These are phyloP conservation scores for Orientallactaga sibirica DNA, from an alignment of 2,797 vertebrate genomes.

Conservation along the genomic window DNA sequence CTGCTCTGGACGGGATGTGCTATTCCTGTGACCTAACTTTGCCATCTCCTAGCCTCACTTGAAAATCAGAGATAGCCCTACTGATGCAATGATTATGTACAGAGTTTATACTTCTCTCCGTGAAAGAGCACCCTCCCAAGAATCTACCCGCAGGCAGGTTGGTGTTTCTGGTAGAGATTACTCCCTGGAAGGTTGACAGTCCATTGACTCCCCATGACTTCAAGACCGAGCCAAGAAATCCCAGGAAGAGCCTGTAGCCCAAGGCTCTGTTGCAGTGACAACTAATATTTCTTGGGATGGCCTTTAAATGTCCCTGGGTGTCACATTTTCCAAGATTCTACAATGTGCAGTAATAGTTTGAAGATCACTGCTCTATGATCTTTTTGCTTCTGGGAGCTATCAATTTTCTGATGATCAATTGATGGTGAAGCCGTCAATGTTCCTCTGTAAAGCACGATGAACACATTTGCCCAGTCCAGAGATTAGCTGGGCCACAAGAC, in stretches of 20 bases:
- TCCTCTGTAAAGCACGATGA: not conserved
- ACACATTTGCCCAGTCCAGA: slow-evolving; percentile 8
- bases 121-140: not conserved
- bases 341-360: not conserved
- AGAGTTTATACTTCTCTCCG: not conserved
- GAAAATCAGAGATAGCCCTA: not conserved
- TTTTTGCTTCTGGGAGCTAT: not conserved
- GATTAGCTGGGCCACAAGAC: not conserved
- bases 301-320: not conserved
- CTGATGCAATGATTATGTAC: not conserved
- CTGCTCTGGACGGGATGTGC: not conserved
- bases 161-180: not conserved
- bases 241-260: not conserved
- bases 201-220: not conserved
- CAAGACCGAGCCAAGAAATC: not conserved
- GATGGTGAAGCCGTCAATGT: not conserved
- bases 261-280: not conserved
- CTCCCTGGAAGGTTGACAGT: not conserved
- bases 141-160: not conserved
- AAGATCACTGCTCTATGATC: slow-evolving; percentile 16
- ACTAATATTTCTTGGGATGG: not conserved
- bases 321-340: not conserved
- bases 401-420: not conserved
- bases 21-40: not conserved
- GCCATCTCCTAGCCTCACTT: not conserved